Base-by-base conservation (phyloP, 1,140 invertebrate species). In the Venustaconcha ellipsiformis region DNA sequence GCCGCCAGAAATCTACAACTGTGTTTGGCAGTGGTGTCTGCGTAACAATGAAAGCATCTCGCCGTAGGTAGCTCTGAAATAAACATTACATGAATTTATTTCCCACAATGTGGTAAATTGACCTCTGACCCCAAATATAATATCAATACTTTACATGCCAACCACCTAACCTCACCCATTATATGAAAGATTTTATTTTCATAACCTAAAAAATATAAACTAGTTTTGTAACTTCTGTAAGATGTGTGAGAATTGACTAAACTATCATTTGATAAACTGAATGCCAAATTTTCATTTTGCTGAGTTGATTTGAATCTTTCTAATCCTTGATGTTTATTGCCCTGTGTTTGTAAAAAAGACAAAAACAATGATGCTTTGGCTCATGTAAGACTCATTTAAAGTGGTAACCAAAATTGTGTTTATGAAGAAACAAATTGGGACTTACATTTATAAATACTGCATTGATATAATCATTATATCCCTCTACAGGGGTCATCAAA, bases 401-500 rank as follows among this genome's bases (percentile, higher is more conserved):
- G 48, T 67, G 30, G 57, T 48, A 26, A 55, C 57, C 65, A n/a
- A 67, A 1, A 4, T 20, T 5, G n/a, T 20, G 30, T 56, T 18
- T 71, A 37, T 20, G 20, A 20, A 57, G 8, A 63, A 58, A 67
- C 2, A 72, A 76, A 23, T 37, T 17, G 78, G 57, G 55, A 87
- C 88, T 83, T 82, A 89, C 89, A 78, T 90, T 88, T 11, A 87
- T 63, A 70, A 88, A 89, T n/a, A 88, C 86, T 67, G 88, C 89
- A 80, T 90, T 90, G 64, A 90, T 89, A 78, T 90, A 90, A 77
- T 88, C 86, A 67, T 88, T 90, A 57, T 82, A 76, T n/a, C 84
- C 86, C 18, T 87, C 84, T 15, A 73, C 79, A 55, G 82, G 80
- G 14, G 86, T 86, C 77, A 83, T 87, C 55, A 88, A 76, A 68